Percentiles rank a stretch among this genome's conserved stretches.
Evolutionary conservation across 1,140 invertebrate species (phyloP).

Genomic region (Orchestia grillus): DNA sequence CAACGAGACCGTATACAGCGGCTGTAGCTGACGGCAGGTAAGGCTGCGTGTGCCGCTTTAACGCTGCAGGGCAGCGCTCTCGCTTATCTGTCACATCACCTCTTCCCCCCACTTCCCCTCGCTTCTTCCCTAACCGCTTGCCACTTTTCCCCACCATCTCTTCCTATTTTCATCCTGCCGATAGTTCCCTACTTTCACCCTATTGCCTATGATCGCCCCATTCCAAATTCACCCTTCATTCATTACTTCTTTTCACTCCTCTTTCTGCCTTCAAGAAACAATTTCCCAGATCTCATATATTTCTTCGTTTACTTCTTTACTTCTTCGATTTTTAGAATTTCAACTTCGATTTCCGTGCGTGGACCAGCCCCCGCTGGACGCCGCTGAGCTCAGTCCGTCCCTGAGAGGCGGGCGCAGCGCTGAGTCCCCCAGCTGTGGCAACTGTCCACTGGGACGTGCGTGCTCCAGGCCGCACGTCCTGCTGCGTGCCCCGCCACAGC

Average conservation of each 20-base stretch:
- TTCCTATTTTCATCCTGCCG: neutral
- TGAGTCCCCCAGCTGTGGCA: too few species aligned
- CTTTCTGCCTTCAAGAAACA: neutral
- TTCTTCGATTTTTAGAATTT: neutral
- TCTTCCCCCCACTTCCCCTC: neutral
- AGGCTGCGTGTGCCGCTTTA: conserved; percentile 27
- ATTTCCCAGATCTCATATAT: neutral
- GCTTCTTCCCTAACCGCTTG: neutral
- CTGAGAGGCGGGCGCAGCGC: too few species aligned
- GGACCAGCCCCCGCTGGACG: neutral
- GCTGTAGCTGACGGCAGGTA: neutral
- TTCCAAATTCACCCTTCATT: neutral
- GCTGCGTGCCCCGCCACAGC: too few species aligned
- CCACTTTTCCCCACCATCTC: neutral
- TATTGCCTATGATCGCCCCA: neutral
- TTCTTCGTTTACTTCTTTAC: too few species aligned
- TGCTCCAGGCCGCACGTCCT: too few species aligned
- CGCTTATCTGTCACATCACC: neutral
- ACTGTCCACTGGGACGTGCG: too few species aligned
- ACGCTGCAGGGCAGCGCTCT: neutral
- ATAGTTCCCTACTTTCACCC: neutral
- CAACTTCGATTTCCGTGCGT: neutral
- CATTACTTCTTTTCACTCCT: neutral
- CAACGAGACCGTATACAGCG: neutral
- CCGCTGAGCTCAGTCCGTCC: too few species aligned